A percentile compares a stretch with the other conserved stretches of the same genome.
Conservation (phyloP, 2,113 vertebrate species). For the Pardalotus punctatus region DNA sequence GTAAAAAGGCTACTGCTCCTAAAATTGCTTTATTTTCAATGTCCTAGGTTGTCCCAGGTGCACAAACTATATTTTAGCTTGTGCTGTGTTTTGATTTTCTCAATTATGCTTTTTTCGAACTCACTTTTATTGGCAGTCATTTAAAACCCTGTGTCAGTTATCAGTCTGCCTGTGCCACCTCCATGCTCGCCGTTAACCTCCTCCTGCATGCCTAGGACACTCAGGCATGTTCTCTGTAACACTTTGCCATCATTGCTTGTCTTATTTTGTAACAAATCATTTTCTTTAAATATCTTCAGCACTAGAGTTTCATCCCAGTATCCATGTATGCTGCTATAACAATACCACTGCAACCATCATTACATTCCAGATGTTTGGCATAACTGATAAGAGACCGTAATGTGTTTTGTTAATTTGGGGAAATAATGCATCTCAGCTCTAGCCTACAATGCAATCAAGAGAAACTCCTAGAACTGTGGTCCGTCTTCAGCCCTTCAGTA, state of each 20-base stretch:
- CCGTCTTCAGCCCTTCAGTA: slow-evolving; percentile 69
- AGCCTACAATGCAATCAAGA: slow-evolving; percentile 66
- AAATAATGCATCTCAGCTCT: slow-evolving; percentile 73
- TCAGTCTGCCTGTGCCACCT: slow-evolving; percentile 84
- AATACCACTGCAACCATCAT: slow-evolving; percentile 70
- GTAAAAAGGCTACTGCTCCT: slow-evolving; percentile 55
- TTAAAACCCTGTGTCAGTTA: slow-evolving; percentile 36
- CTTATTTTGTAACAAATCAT: slow-evolving; percentile 67
- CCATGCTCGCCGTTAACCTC: slow-evolving; percentile 82
- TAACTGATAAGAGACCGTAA: slow-evolving; percentile 62
- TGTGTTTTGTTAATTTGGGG: slow-evolving; percentile 68
- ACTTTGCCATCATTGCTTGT: slow-evolving; percentile 61
- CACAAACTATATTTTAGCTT: slow-evolving; percentile 50
- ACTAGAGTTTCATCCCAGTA: slow-evolving; percentile 73
- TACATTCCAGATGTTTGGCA: slow-evolving; percentile 75
- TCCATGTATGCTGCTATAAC: slow-evolving; percentile 76
- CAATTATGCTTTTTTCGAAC: neutral
- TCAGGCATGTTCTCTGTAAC: slow-evolving; percentile 72
- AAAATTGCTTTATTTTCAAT: slow-evolving; percentile 46
- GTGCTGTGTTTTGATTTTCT: slow-evolving; percentile 45
- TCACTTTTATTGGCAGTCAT: slow-evolving; percentile 49
- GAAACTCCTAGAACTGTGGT: slow-evolving; percentile 67
- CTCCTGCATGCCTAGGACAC: slow-evolving; percentile 78
- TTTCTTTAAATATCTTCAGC: slow-evolving; percentile 64
- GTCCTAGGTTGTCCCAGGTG: slow-evolving; percentile 27